phyloP scores from a whole-genome alignment of 2,113 vertebrate genomes.

The Plectropomus leopardus region DNA sequence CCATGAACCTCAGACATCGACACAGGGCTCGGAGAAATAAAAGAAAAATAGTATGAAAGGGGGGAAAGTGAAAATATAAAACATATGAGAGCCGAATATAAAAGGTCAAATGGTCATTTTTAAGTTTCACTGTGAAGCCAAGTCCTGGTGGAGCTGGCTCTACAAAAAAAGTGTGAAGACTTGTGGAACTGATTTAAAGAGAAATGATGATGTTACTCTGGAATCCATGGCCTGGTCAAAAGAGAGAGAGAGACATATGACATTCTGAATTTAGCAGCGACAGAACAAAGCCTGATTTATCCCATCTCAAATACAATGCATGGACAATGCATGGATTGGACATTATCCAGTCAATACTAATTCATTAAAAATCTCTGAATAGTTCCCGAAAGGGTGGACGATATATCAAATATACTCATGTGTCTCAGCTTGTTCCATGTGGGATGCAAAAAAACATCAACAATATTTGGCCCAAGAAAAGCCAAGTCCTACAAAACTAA shows the following conservation, averaged over 20 bases:
- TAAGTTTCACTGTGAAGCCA: background rate
- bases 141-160: background rate
- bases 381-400: too few relatives aligned
- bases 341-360: too few relatives aligned
- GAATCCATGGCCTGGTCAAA: background rate
- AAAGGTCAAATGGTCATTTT: constrained; percentile 57
- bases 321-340: background rate
- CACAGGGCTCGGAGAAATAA: constrained; percentile 33
- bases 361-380: too few relatives aligned
- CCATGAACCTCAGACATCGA: constrained; percentile 40
- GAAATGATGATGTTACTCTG: constrained; percentile 31
- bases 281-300: background rate
- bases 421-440: too few relatives aligned
- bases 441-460: too few relatives aligned
- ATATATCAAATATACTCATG: too few relatives aligned
- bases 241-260: background rate
- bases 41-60: background rate
- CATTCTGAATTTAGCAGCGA: background rate
- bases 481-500: too few relatives aligned
- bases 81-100: constrained; percentile 43
- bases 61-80: constrained; percentile 23
- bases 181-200: constrained; percentile 53
- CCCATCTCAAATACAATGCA: background rate
- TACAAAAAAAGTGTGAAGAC: background rate
- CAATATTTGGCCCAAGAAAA: too few relatives aligned